Base-by-base conservation (phyloP, 2,113 vertebrate species). In the Phrynosoma blainvillii region DNA sequence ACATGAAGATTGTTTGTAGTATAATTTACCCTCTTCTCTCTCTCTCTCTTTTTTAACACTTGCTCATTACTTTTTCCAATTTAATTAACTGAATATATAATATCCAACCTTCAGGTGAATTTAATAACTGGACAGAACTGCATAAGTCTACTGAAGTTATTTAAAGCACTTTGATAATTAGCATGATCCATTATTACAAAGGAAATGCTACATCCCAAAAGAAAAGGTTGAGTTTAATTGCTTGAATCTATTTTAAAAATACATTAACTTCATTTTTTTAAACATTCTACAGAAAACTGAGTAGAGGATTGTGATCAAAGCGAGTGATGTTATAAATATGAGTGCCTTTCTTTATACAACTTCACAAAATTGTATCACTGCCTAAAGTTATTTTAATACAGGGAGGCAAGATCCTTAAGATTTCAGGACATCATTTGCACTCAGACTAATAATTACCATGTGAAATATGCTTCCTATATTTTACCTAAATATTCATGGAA, bases 401-500 rank as follows among this genome's bases (percentile, higher is more conserved):
- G 42, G 54, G 91, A 90, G 84, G 42, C 62, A 92, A 90, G 84
- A 76, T 70, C 75, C 89, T 89, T 74, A 84, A 0, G 0, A 71
- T 91, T 94, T 92, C 89, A 68, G 86, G 79, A 62, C 89, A 89
- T 89, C 94, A 91, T 89, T 85, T 94, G 89, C 88, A 86, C n/a
- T 95, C 93, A 93, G 89, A 87, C 32, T 90, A 87, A 92, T 95
- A 93, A 94, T 94, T 94, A 91, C 74, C 87, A 47, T n/a, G 21
- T 84, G 92, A 94, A 91, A 2, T 10, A 68, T 93, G 42, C 77
- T 90, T 93, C 2, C 56, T 80, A 1, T 32, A 59, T 5, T 83
- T 93, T 94, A 90, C 85, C 87, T 89, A 79, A 89, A 92, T 92
- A 86, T 92, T 89, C 65, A 90, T 7, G 36, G 32, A 36, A 89